Percentiles rank a stretch among this genome's conserved stretches.
phyloP scores from a whole-genome alignment of 64 coral and sea anemone genomes.

The Porites australiensis region DNA sequence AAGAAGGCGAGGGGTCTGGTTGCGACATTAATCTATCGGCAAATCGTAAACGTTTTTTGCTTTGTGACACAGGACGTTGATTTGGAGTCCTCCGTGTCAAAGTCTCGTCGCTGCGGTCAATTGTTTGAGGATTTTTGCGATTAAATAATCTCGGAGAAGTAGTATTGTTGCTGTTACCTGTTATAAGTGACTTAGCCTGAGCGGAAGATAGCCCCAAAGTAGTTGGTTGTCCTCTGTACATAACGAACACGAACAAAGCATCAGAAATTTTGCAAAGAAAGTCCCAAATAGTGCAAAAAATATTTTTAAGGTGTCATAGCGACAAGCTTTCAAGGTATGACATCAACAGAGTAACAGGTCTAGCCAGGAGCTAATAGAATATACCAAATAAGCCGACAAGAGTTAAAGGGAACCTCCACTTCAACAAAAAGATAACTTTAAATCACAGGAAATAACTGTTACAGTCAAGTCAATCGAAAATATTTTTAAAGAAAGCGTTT shows the following conservation, averaged over 20 bases:
- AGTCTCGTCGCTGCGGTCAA: not conserved
- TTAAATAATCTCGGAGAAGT: not conserved
- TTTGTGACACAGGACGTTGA: not conserved
- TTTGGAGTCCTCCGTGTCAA: not conserved
- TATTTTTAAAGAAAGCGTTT: too few relatives aligned
- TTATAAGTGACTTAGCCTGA: not conserved
- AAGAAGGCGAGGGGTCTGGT: not conserved
- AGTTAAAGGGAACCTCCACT: too few relatives aligned
- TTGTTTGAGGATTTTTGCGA: not conserved
- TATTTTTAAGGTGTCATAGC: too few relatives aligned
- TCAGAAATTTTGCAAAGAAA: not conserved
- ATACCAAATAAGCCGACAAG: too few relatives aligned
- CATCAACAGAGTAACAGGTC: too few relatives aligned
- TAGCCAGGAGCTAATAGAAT: not conserved
- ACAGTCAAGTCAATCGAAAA: too few relatives aligned
- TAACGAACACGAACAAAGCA: not conserved
- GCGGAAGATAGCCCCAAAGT: not conserved
- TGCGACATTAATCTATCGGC: not conserved
- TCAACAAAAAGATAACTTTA: too few relatives aligned
- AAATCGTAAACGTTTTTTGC: conserved; percentile 44
- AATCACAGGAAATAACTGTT: too few relatives aligned
- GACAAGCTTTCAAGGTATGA: too few relatives aligned
- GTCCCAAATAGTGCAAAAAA: not conserved
- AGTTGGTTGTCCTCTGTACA: conserved; percentile 14
- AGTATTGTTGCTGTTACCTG: not conserved